Base-by-base conservation (phyloP, 2,888 invertebrate genomes). In the Endotricha flammealis region DNA sequence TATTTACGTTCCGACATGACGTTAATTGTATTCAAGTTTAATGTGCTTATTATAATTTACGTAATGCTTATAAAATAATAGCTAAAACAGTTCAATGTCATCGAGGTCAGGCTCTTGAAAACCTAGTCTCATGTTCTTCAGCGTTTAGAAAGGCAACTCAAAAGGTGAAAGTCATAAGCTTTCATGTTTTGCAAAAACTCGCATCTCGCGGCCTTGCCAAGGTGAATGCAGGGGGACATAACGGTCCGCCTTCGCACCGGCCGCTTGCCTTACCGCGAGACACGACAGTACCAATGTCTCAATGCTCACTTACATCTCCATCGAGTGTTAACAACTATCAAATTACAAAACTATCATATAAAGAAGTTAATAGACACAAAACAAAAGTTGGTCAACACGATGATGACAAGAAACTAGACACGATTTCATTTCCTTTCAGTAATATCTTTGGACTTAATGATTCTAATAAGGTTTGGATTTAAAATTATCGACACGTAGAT, bases 191-290 rank as follows among this genome's bases (percentile, higher is more conserved):
- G 85, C 83, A 85, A 86, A 86, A 86, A 83, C 80, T 78, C 66
- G 69, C 78, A 77, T 78, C 82, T 74, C 70, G 72, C 82, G 85
- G 85, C 86, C 86, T 86, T 86, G 86, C 72, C 85, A 85, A 85
- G 85, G 85, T 85, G 73, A 85, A 62, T 77, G 78, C 80, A 81
- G 72, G 76, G 79, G 82, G 82, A 74, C 81, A 74, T 79, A 85
- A 85, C 85, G 85, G 86, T 77, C 61, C 57, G 48, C 48, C 59
- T 54, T 64, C 58, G 55, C 73, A 67, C 66, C 65, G 66, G 57
- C 42, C 22, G 46, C 57, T 41, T 47, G 56, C 49, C 57, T 64
- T 60, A 56, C 55, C 42, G 39, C 53, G 38, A 48, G 41, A 46
- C 50, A 53, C 50, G 54, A 60, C 50, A 44, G 49, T 49, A 44